Conservation (phyloP, 1,140 invertebrate species). For the Aporrectodea caliginosa region DNA sequence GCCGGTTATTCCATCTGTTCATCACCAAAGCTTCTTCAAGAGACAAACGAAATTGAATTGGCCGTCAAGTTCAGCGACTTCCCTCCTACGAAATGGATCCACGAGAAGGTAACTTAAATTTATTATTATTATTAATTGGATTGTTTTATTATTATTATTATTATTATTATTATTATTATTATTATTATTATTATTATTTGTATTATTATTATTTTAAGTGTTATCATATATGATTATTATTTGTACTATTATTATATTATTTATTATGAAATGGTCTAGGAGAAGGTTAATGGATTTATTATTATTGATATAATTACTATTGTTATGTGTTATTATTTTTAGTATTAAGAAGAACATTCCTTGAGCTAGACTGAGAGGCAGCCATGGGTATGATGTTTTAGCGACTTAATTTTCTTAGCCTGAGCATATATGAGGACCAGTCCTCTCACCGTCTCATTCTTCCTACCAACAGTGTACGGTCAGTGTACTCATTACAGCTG, state of each 20-base stretch:
- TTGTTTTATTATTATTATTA: not conserved
- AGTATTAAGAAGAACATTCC: too few species aligned
- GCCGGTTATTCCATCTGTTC: slow-evolving; percentile 55
- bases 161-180: not conserved
- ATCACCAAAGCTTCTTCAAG: slow-evolving; percentile 40
- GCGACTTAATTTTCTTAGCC: too few species aligned
- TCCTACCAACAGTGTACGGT: too few species aligned
- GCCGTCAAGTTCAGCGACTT: slow-evolving; percentile 51
- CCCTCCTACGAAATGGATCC: slow-evolving; percentile 53
- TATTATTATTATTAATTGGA: slow-evolving; percentile 10
- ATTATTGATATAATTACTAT: too few species aligned
- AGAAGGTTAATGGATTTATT: too few species aligned
- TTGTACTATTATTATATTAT: not conserved
- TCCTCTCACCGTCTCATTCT: too few species aligned
- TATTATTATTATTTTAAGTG: not conserved
- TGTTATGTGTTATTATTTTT: too few species aligned
- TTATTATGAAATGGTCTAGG: not conserved
- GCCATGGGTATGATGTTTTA: too few species aligned
- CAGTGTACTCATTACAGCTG: too few species aligned
- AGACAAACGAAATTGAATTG: slow-evolving; percentile 43
- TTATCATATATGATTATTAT: too few species aligned
- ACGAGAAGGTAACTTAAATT: slow-evolving; percentile 44
- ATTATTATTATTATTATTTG: not conserved
- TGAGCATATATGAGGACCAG: too few species aligned
- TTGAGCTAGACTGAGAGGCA: too few species aligned